Conservation (phyloP, 2,797 vertebrate species). For the Pseudochirops corinnae region DNA sequence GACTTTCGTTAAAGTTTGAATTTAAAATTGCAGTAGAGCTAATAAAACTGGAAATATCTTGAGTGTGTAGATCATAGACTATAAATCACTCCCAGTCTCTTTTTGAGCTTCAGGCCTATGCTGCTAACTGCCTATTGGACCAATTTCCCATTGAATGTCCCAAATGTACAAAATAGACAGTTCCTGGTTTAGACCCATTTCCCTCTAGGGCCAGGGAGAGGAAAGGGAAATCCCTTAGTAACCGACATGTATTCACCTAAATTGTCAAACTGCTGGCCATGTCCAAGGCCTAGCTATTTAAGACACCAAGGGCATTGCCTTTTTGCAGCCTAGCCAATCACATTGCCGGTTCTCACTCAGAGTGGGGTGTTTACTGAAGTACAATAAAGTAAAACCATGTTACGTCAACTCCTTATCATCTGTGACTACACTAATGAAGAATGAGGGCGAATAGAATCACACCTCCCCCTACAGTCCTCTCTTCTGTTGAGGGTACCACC, state of each 20-base stretch:
- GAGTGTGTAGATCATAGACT: neutral
- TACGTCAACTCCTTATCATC: neutral
- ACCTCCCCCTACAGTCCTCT: neutral
- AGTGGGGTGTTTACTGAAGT: neutral
- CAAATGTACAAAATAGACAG: neutral
- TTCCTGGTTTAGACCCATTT: neutral
- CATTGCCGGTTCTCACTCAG: neutral
- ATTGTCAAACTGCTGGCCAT: neutral
- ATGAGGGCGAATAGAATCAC: neutral
- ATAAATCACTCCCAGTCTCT: neutral
- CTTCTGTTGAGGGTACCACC: neutral
- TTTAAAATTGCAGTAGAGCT: neutral
- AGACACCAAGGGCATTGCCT: neutral
- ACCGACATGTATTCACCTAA: neutral
- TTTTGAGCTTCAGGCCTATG: neutral
- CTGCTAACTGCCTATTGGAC: neutral
- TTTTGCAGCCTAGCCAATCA: neutral
- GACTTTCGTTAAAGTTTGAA: neutral
- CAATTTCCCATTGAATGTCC: neutral
- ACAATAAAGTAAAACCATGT: neutral
- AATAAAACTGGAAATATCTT: neutral
- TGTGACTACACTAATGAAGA: neutral
- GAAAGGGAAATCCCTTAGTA: neutral
- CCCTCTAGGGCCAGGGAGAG: neutral
- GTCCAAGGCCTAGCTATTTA: neutral